Evolutionary conservation across 2,113 vertebrate species (phyloP), one percentile per base, ranked within the genome.

Genomic region (Chrysochloris asiatica): DNA sequence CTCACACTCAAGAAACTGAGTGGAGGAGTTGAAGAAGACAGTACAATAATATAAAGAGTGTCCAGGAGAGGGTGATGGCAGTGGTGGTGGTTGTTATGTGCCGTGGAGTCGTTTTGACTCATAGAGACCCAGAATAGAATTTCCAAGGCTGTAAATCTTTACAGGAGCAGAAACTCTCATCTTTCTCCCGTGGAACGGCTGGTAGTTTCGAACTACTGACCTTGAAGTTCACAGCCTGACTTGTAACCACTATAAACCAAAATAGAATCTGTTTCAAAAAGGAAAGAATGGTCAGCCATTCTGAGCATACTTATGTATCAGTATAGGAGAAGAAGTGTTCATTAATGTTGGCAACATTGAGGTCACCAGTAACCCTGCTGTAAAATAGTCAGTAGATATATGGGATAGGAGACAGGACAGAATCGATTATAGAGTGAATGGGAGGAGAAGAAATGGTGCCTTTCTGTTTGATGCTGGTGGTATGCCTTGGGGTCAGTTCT

Each of bases 401-500:
- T 6, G 16, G 17, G 13, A 47, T 6, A 45, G 13, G 5, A 2
- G 8, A 1, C 5, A 41, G n/a, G n/a, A 59, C 0, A 4, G 6
- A 59, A 45, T 3, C 3, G 17, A 10, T 22, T 52, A 8, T 59
- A 56, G 16, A 61, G 4, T 2, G 14, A 84, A 24, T 3, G 43
- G 36, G 52, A 50, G 0, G 36, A 38, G 30, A 54, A 43, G 19
- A 41, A 67, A 30, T 12, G 2, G n/a, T n/a, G n/a, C n/a, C n/a
- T n/a, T n/a, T n/a, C n/a, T n/a, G n/a, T n/a, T n/a, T n/a, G n/a
- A n/a, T n/a, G n/a, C n/a, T n/a, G n/a, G n/a, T n/a, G n/a, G n/a
- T n/a, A n/a, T n/a, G n/a, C n/a, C n/a, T n/a, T n/a, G n/a, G n/a
- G n/a, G n/a, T n/a, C n/a, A n/a, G n/a, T n/a, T n/a, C n/a, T n/a